phyloP scores from a whole-genome alignment of 1,140 invertebrate genomes.

The Calephelis virginiensis region DNA sequence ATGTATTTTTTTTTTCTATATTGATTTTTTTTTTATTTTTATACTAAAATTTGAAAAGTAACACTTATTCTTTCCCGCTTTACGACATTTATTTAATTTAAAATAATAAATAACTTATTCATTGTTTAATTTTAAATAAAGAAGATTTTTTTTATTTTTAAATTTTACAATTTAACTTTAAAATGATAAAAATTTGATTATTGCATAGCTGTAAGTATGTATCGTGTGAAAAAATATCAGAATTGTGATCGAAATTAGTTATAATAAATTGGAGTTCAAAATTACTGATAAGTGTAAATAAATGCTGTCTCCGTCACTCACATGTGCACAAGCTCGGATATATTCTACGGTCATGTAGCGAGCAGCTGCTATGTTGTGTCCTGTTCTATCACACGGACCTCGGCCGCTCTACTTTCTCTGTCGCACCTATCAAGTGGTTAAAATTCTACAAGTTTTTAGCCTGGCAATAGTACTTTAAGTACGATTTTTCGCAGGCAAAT shows the following conservation, averaged over 20 bases:
- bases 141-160: not conserved
- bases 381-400: not conserved
- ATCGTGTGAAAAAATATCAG: not conserved
- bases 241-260: not conserved
- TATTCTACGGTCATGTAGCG: too few species aligned
- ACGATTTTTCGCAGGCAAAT: too few species aligned
- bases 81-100: not conserved
- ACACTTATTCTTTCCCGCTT: conserved; percentile 1
- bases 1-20: too few species aligned
- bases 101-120: conserved; percentile 1
- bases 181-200: not conserved
- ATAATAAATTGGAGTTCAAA: conserved; percentile 2
- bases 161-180: too few species aligned
- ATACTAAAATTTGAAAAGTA: not conserved
- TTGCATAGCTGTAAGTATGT: not conserved
- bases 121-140: not conserved
- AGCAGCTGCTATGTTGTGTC: not conserved
- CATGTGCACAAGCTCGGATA: not conserved
- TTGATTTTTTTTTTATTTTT: not conserved
- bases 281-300: not conserved
- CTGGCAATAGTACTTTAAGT: too few species aligned
- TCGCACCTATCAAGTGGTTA: not conserved
- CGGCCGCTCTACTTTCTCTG: not conserved
- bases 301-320: not conserved
- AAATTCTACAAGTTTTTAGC: not conserved